A percentile compares a stretch with the other conserved stretches of the same genome.
phyloP scores from a whole-genome alignment of 2,113 vertebrate species.

The Corydoras sp. region DNA sequence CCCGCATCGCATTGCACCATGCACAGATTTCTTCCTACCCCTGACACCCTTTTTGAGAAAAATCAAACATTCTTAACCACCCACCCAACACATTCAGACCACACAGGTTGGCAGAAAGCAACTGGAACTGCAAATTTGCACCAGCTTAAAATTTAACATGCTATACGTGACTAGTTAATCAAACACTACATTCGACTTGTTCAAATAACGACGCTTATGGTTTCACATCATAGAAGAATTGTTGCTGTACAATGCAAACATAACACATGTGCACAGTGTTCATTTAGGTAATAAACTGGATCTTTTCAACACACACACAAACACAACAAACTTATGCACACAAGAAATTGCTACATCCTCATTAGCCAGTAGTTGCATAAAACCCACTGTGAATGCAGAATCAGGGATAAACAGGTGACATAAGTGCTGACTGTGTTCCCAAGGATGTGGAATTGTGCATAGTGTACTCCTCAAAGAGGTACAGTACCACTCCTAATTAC shows the following conservation, averaged over 20 bases:
- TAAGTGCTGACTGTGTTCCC: conserved; percentile 43
- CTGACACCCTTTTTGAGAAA: conserved; percentile 13
- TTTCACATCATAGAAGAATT: too few relatives aligned
- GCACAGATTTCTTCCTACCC: conserved; percentile 12
- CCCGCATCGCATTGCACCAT: conserved; percentile 31
- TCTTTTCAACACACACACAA: conserved; percentile 7
- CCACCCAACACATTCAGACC: conserved; percentile 28
- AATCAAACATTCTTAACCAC: conserved; percentile 25
- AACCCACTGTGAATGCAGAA: conserved; percentile 37
- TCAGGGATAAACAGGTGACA: conserved; percentile 46
- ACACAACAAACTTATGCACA: conserved; percentile 6
- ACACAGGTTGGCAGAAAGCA: conserved; percentile 34
- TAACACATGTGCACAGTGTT: too few relatives aligned
- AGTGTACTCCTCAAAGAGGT: conserved; percentile 23
- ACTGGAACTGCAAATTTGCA: conserved; percentile 34
- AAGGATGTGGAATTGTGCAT: conserved; percentile 21
- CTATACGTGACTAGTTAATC: conserved; percentile 33
- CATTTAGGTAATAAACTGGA: too few relatives aligned
- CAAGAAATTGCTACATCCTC: neutral
- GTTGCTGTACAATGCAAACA: too few relatives aligned
- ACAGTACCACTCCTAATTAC: conserved; percentile 36
- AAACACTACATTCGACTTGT: neutral
- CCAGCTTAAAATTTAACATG: conserved; percentile 41
- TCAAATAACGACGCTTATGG: too few relatives aligned
- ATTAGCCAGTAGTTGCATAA: conserved; percentile 37